phyloP scores from a whole-genome alignment of 2,888 invertebrate genomes.

The Sphaerophoria rueppellii region DNA sequence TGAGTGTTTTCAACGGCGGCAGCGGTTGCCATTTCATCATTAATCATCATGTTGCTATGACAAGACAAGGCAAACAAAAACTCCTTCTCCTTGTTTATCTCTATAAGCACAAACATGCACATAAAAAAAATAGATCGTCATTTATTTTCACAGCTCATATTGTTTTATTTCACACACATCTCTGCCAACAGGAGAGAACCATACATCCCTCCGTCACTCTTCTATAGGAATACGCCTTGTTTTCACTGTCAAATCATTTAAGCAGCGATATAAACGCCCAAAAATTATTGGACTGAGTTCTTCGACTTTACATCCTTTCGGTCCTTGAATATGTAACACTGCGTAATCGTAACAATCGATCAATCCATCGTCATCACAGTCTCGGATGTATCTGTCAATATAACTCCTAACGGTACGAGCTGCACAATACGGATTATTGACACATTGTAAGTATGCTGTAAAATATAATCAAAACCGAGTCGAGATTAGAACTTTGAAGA shows the following conservation, averaged over 20 bases:
- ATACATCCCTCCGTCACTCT: neutral
- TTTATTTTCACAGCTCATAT: constrained; percentile 28
- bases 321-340: constrained; percentile 77
- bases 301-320: constrained; percentile 75
- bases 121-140: neutral
- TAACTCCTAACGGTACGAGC: constrained; percentile 75
- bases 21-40: constrained; percentile 2
- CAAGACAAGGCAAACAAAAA: neutral
- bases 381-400: constrained; percentile 74
- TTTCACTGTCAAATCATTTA: constrained; percentile 45
- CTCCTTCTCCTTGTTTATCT: neutral
- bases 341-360: constrained; percentile 78
- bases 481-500: constrained; percentile 26
- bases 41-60: constrained; percentile 18
- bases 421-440: constrained; percentile 76
- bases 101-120: too few relatives aligned
- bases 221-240: neutral
- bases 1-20: neutral
- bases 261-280: constrained; percentile 83
- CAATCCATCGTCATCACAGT: constrained; percentile 77
- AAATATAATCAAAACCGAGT: constrained; percentile 26
- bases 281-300: constrained; percentile 76
- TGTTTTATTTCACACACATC: constrained; percentile 11
- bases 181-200: neutral
- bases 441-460: constrained; percentile 77